Evolutionary conservation across 2,888 invertebrate species (phyloP), one percentile per base, ranked within the genome.

Genomic region (Orchesellides sinensis): DNA sequence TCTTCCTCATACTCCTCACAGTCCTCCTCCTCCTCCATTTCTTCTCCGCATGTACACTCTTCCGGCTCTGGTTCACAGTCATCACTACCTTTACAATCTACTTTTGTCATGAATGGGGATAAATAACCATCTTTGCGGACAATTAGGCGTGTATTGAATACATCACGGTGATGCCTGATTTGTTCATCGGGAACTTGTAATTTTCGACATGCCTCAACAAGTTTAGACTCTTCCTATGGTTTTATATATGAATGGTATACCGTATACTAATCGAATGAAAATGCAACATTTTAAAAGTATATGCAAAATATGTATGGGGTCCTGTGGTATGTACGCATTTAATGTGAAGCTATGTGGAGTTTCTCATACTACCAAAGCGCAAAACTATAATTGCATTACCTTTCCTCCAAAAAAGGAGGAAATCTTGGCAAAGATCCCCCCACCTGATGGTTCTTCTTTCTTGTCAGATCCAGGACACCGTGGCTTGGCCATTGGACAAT

Each of bases 401-500:
- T 65, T 77, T 47, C 63, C 73, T 45, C 81, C 81, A 17, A 84
- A 78, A 10, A 83, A 68, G 3, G 70, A 32, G 29, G 29, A 45
- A 21, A 84, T 65, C 63, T 68, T 81, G 1, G 70, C 77, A n/a
- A 83, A 0, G 47, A 83, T 27, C 56, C 78, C 68, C 29, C 52
- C 47, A 68, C 52, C 29, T 25, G 29, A 40, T 2, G 25, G 27
- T 17, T 45, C 45, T 1, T 52, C 29, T 40, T 25, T 32, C 5
- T 40, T 40, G 10, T 40, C 63, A 12, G 25, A 0, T 17, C 73
- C 79, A 29, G 68, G 54, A 54, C 75, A 77, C 19, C 70, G 73
- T 14, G 74, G 45, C 19, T 69, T 73, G 74, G 73, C 68, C 83
- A 85, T 83, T 4, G 85, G 85, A 47, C 85, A 85, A 52, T 72